Percentiles rank a stretch among this genome's conserved stretches.
phyloP scores from a whole-genome alignment of 2,113 vertebrate species.

The Numenius arquata region DNA sequence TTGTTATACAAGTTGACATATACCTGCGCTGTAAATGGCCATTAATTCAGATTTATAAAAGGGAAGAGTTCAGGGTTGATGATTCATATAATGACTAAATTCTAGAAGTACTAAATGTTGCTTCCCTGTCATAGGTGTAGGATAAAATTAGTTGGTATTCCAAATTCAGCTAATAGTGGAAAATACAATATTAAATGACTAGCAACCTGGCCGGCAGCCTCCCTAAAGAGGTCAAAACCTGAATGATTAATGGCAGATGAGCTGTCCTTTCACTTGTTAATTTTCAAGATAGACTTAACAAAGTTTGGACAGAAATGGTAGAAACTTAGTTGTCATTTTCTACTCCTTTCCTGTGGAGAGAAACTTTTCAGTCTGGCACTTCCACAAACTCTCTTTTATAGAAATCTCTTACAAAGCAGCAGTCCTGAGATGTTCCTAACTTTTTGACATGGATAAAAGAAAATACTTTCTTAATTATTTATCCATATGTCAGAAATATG shows the following conservation, averaged over 20 bases:
- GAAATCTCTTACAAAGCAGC: background rate
- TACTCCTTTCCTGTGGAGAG: background rate
- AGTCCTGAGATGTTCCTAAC: background rate
- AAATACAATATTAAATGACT: background rate
- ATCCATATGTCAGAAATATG: background rate
- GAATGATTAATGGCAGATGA: background rate
- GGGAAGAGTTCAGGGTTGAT: background rate
- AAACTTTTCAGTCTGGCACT: background rate
- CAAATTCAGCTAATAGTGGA: background rate
- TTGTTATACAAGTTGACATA: background rate
- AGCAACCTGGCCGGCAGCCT: background rate
- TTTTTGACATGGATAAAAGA: conserved; percentile 18
- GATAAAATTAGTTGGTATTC: background rate
- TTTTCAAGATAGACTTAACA: background rate
- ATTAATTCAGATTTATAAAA: background rate
- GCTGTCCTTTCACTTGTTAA: background rate
- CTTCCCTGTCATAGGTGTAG: background rate
- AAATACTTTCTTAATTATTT: conserved; percentile 54
- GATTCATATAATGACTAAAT: background rate
- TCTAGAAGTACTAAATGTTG: background rate
- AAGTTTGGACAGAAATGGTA: background rate
- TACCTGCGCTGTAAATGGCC: background rate
- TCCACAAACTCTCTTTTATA: background rate
- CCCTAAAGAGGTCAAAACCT: background rate
- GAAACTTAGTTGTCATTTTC: background rate